phyloP scores from a whole-genome alignment of 2,113 vertebrate genomes.

The human (Homo sapiens) region GRCh38 chr9:126468501-126469000 shows the following conservation, averaged over 20 bases:
- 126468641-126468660: not conserved
- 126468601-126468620: not conserved
- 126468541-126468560: rapidly evolving
- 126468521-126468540: not conserved
- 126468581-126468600: rapidly evolving
- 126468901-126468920: not conserved
- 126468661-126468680: not conserved
- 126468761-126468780: not conserved
- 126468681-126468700: not conserved
- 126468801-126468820: not conserved
- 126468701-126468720: not conserved
- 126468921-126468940: not conserved
- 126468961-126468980: not conserved
- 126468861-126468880: not conserved
- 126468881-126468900: not conserved
- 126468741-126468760: not conserved
- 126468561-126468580: not conserved
- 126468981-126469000: not conserved
- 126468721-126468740: not conserved
- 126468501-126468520: not conserved
- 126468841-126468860: not conserved
- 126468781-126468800: not conserved
- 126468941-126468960: not conserved
- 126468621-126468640: not conserved
- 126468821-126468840: not conserved